phyloP scores from a whole-genome alignment of 2,797 vertebrate genomes.

The Cygnus olor region DNA sequence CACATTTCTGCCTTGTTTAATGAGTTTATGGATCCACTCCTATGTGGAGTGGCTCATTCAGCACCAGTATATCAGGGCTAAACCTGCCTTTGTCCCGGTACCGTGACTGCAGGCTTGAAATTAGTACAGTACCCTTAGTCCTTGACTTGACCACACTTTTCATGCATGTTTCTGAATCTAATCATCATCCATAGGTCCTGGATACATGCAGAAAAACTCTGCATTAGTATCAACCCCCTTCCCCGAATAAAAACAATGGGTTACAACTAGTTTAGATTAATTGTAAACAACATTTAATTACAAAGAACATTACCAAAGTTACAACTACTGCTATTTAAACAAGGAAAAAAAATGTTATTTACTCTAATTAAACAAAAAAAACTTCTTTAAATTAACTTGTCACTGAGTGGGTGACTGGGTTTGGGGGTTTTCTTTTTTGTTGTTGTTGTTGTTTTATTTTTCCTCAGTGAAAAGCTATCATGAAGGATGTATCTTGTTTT shows the following conservation, averaged over 20 bases:
- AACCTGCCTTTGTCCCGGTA: neutral
- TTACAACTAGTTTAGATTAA: neutral
- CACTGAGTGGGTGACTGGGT: neutral
- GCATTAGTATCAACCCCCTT: too few relatives aligned
- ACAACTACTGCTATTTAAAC: neutral
- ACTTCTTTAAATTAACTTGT: neutral
- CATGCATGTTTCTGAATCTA: neutral
- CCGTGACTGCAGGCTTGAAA: neutral
- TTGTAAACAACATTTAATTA: neutral
- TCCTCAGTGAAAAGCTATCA: neutral
- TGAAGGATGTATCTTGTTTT: neutral
- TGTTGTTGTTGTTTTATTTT: neutral
- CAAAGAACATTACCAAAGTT: too few relatives aligned
- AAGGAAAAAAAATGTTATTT: neutral
- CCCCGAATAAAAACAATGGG: neutral
- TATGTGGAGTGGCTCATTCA: neutral
- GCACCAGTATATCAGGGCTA: neutral
- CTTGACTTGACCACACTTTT: neutral
- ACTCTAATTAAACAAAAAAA: neutral
- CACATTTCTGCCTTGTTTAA: neutral
- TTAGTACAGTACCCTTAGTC: neutral
- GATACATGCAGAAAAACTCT: neutral
- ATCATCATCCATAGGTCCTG: neutral
- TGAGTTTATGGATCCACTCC: neutral
- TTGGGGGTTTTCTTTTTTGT: neutral